Evolutionary conservation across 2,797 vertebrate genomes (phyloP), one percentile per base, ranked within the genome.

Genomic region (Sebastes oblongus): DNA sequence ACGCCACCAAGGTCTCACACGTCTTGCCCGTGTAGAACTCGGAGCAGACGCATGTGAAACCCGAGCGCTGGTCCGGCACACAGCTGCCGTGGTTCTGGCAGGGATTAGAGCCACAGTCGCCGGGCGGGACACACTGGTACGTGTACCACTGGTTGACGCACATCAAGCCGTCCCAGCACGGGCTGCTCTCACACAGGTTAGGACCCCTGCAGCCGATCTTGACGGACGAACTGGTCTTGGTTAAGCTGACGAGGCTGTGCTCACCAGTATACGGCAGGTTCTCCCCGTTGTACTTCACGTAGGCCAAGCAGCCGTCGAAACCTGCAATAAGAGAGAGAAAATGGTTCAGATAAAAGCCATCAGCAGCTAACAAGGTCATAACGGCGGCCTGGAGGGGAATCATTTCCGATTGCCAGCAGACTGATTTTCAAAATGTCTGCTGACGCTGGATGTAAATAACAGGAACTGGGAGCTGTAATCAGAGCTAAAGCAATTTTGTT

Each of bases 141-240:
- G 97, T 96, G 4, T 97, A 96, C 98, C 98, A 99, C 91, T 97
- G 97, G 90, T 98, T 98, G 77, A 99, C 93, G 59, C 98, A 99
- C 96, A 99, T 96, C 30, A 99, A 86, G 18, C 97, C 97, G 0
- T 97, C 97, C 96, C 96, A 96, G 92, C 98, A 99, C 0, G 98
- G 98, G 75, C 89, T 95, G 91, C 97, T 98, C 91, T 97, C 97
- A 0, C 98, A 99, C 39, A 99, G 89, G 84, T 98, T 93, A 3
- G 98, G 98, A 9, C 98, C 98, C 0, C 98, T 96, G 84, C 98
- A 99, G 86, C 98, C 98, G 0, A 96, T 96, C 93, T 97, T 97
- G 80, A 98, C 97, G 0, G 95, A 95, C 0, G 94, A 93, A 27
- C 98, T 96, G 0, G 97, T 97, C 83, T 93, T 97, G 5, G 96